Evolutionary conservation across 2,888 invertebrate species (phyloP).

Genomic region (Drosophila limbata): DNA sequence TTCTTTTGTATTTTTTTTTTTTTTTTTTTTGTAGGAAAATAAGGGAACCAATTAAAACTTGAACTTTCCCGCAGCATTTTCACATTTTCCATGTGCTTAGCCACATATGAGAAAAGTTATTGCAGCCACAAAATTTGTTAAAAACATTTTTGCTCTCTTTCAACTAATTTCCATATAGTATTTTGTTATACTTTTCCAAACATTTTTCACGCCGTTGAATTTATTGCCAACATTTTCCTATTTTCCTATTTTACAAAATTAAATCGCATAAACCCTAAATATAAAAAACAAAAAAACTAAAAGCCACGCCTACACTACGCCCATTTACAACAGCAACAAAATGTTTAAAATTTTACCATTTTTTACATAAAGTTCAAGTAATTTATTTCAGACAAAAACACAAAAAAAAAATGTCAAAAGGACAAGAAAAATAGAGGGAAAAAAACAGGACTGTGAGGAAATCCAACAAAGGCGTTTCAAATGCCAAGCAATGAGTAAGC

Average conservation of each 20-base stretch:
- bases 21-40: not conserved
- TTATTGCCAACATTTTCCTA: constrained; percentile 34
- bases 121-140: constrained; percentile 44
- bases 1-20: no score
- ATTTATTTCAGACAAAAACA: constrained; percentile 46
- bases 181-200: constrained; percentile 6
- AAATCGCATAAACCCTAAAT: constrained; percentile 14
- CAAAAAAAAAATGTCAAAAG: constrained; percentile 22
- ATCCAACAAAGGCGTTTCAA: constrained; percentile 64
- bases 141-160: constrained; percentile 28
- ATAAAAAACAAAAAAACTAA: constrained; percentile 13
- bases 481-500: constrained; percentile 52
- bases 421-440: constrained; percentile 28
- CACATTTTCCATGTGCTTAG: not conserved
- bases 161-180: constrained; percentile 44
- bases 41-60: constrained; percentile 47
- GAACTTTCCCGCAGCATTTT: constrained; percentile 9
- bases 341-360: constrained; percentile 23
- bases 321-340: constrained; percentile 20
- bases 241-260: constrained; percentile 36
- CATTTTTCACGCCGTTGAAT: constrained; percentile 18
- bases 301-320: constrained; percentile 18
- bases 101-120: constrained; percentile 49
- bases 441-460: constrained; percentile 52
- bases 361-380: constrained; percentile 47